Base-by-base conservation (phyloP, 2,888 invertebrate species). In the Atrina japonica region DNA sequence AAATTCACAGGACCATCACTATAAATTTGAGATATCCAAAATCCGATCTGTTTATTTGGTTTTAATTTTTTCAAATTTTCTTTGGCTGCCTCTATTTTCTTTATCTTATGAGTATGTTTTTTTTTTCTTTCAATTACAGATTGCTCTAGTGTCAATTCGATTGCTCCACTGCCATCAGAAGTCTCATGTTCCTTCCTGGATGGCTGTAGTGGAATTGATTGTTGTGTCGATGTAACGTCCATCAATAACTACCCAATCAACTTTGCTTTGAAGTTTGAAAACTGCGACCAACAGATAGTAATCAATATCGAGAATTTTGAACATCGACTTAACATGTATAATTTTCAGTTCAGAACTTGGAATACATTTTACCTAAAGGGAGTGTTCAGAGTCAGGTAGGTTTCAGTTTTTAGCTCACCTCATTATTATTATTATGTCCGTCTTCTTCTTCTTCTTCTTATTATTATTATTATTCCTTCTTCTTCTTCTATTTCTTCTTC, bases 321-420 rank as follows among this genome's bases (percentile, higher is more conserved):
- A 14, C 21, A 23, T 3, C 23, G 23, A 25, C 9, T 23, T 11
- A 9, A 14, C 5, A 5, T 52, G 52, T 52, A 52, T 52, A 25
- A 25, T 7, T 52, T 23, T 23, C 18, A 1, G 52, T 52, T 52
- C 25, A 25, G 16, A 7, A 52, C 52, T 25, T 52, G 52, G 52
- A 25, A 52, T 21, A 52, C 21, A 52, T 52, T 52, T 6, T 52
- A 52, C 2, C 6, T 52, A 11, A 52, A 52, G 18, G 52, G 52
- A 52, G 52, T 52, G 11, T 52, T 52, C 25, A 52, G 16, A 25
- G 11, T 52, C 5, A 25, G 25, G 52, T 52, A n/a, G 23, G 52
- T 52, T 9, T n/a, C n/a, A n/a, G n/a, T n/a, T n/a, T n/a, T n/a
- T n/a, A n/a, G n/a, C n/a, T n/a, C n/a, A n/a, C n/a, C n/a, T n/a